Percentiles rank a stretch among this genome's conserved stretches.
phyloP scores from a whole-genome alignment of 1,140 invertebrate species.

The Eurosta solidaginis region DNA sequence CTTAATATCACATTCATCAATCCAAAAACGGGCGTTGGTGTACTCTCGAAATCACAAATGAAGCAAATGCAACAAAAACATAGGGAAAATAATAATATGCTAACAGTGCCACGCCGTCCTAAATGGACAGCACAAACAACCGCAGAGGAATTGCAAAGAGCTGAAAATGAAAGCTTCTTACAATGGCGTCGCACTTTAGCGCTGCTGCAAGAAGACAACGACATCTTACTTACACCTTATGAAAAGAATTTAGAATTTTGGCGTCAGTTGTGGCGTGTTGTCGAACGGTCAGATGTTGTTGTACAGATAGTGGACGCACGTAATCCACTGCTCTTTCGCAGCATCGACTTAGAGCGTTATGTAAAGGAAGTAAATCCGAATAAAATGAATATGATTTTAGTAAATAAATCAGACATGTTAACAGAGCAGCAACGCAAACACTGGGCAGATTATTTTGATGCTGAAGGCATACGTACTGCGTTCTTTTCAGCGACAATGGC shows the following conservation, averaged over 20 bases:
- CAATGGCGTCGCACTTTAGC: conserved; percentile 86
- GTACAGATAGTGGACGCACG: conserved; percentile 96
- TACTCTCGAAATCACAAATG: conserved; percentile 71
- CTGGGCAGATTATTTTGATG: conserved; percentile 89
- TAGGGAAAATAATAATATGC: conserved; percentile 67
- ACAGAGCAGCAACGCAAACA: conserved; percentile 76
- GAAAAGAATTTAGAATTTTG: conserved; percentile 98
- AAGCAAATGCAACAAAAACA: conserved; percentile 67
- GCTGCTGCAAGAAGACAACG: conserved; percentile 79
- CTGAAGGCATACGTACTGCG: conserved; percentile 69
- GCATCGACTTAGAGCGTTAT: conserved; percentile 92
- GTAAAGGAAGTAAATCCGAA: conserved; percentile 80
- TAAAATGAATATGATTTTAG: conserved; percentile 83
- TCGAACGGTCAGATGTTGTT: conserved; percentile 94
- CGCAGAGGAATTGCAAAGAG: conserved; percentile 74
- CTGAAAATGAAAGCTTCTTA: conserved; percentile 82
- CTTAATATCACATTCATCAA: conserved; percentile 71
- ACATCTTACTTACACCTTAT: conserved; percentile 90
- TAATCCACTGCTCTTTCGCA: conserved; percentile 94
- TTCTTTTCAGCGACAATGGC: conserved; percentile 83
- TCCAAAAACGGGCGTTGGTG: conserved; percentile 65
- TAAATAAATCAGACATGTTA: conserved; percentile 98
- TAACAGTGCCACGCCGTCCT: conserved; percentile 86
- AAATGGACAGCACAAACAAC: conserved; percentile 77
- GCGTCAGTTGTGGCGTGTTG: conserved; percentile 97